Conservation (phyloP, 1,140 invertebrate genomes). For the Meloidogyne hapla region DNA sequence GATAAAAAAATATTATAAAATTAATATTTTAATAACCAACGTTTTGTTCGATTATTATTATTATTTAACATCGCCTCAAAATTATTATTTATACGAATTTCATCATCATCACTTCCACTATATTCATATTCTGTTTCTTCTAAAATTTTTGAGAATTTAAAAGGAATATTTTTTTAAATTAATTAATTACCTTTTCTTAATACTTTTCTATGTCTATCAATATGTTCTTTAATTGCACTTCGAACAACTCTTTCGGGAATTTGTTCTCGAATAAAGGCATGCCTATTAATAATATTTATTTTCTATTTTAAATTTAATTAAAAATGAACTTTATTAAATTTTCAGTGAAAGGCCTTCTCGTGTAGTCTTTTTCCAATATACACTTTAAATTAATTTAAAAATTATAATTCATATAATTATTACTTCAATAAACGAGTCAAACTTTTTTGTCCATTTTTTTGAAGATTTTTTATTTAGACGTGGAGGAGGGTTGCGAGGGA, state of each 20-base stretch:
- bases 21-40: background rate
- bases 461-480: constrained; percentile 77
- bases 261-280: constrained; percentile 95
- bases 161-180: background rate
- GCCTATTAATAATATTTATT: constrained; percentile 64
- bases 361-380: constrained; percentile 94
- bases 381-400: constrained; percentile 41
- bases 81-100: constrained; percentile 38
- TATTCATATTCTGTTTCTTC: constrained; percentile 51
- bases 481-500: constrained; percentile 93
- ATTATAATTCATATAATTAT: constrained; percentile 20
- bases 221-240: constrained; percentile 97
- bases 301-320: background rate
- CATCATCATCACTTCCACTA: constrained; percentile 65
- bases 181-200: constrained; percentile 50
- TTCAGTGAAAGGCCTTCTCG: constrained; percentile 94
- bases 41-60: background rate
- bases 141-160: background rate
- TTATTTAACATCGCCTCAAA: constrained; percentile 13
- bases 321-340: constrained; percentile 80
- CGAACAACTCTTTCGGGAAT: constrained; percentile 94
- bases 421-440: constrained; percentile 76
- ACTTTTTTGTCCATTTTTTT: constrained; percentile 82
- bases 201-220: constrained; percentile 74
- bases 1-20: too few relatives aligned